Base-by-base conservation (phyloP, 2,888 invertebrate genomes). In the Adineta ricciae region DNA sequence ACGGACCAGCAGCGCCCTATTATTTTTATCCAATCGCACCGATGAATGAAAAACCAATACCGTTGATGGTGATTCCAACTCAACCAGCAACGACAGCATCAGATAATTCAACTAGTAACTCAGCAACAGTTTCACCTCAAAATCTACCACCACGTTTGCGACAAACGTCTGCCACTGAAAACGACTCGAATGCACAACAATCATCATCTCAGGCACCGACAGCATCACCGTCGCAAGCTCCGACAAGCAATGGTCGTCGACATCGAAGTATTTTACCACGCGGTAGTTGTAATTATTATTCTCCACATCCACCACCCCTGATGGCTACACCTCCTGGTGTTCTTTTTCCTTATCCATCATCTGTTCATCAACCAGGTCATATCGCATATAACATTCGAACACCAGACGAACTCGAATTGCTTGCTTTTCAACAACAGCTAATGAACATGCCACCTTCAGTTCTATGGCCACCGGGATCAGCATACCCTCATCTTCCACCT, bases 321-420 rank as follows among this genome's bases (percentile, higher is more conserved):
- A 78, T 78, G 78, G 38, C 78, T 21, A 41, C 78, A 41, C 78
- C 78, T 24, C 78, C 78, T 24, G 78, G 78, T n/a, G 41, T 78
- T 41, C 78, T 78, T 38, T 78, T 41, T 41, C 78, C 78, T 24
- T 78, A 41, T 78, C 38, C 38, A 11, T 41, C 78, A 41, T n/a
- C 41, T n/a, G 14, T 41, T 41, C 78, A 78, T 78, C 78, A 38
- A 9, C 78, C 78, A 24, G 41, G 41, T 8, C 78, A 78, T 78
- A 32, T 78, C 41, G 78, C 78, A 41, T 78, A 78, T n/a, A 78
- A 78, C 19, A 78, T 78, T 41, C 24, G 78, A n/a, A 41, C 78
- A 78, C 78, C 78, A 27, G 64, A 64, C 19, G 64, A 64, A 27
- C 32, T 64, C 32, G 64, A 64, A 64, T 64, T 64, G 32, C 64